Evolutionary conservation across 2,888 invertebrate genomes (phyloP), one percentile per base, ranked within the genome.

Genomic region (Laspeyria flexula): DNA sequence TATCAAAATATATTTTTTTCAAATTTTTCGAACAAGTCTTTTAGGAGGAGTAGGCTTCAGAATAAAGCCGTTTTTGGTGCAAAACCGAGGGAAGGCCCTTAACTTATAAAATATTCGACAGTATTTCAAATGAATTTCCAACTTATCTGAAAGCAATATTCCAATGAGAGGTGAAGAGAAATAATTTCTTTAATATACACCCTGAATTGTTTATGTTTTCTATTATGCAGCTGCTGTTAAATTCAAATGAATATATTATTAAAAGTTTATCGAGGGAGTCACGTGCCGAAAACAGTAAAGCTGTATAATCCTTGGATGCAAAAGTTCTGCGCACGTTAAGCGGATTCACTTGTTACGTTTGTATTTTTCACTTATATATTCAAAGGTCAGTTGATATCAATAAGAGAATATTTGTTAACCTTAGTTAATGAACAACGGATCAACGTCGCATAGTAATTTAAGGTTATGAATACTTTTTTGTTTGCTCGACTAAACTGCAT

Each of bases 241-340:
- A 64, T 31, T 50, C 25, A 42, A 43, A 51, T 55, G 51, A 52
- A 60, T 51, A n/a, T n/a, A n/a, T n/a, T n/a, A 50, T 52, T 50
- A 51, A 59, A 63, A 49, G 47, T 59, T 55, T 43, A 52, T 53
- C 46, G 45, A 57, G 43, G 34, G 39, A 38, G 41, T 51, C 61
- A 61, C 56, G 60, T 64, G 66, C 58, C 45, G 52, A 39, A 46
- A 61, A 56, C 58, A 55, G 37, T 58, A 52, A 45, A 43, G 47
- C 46, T 49, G 54, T 57, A 61, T 67, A 62, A 72, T 72, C 65
- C 62, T 23, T 52, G 46, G 43, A 70, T 65, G 53, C 55, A 60
- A 56, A 71, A 70, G 64, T 68, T 65, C 34, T 15, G 37, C 43
- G 55, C 63, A 63, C 47, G 62, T 64, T 73, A 75, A 70, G 65